Evolutionary conservation across 2,888 invertebrate species (phyloP), one percentile per base, ranked within the genome.

Genomic region (Standfussiana lucernea): DNA sequence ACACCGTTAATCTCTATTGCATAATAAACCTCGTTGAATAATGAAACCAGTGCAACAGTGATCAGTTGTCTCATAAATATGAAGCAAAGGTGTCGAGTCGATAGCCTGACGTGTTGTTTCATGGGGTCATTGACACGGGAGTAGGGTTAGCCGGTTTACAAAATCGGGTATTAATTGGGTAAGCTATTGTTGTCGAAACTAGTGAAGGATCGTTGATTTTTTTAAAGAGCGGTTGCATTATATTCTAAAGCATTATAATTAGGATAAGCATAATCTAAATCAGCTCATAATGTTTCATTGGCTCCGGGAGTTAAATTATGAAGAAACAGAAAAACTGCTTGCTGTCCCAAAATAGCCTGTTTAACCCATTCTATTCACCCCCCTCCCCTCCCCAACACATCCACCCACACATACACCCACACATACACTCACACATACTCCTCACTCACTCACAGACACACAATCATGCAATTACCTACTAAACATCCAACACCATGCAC

Each of bases 21-120:
- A 85, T 86, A 75, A 37, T 62, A 56, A 62, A 67, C 37, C 32
- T 67, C n/a, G 72, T 68, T 76, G 73, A 77, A 83, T 83, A 83
- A 78, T 83, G 72, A 75, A 86, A 77, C 86, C 64, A 75, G 83
- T 86, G 56, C 82, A 82, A 53, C 79, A 73, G 53, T 78, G 71
- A 75, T 87, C 85, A 79, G 85, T 85, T 75, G 76, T 73, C 82
- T 82, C 71, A 85, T 87, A 78, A 80, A 85, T 87, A 87, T 85
- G 77, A 78, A 78, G 68, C 28, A 47, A 86, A 66, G 66, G 83
- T 78, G 72, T 82, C 68, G 65, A 50, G 37, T 56, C 50, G 56
- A 82, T 79, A 69, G 75, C 28, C 74, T 77, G 76, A 75, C 68
- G 67, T 69, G 71, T 73, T 74, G 69, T 83, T 78, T 72, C 75